Percentiles rank a stretch among this genome's conserved stretches.
Evolutionary conservation across 1,140 invertebrate species (phyloP).

Genomic region (Drosophila sechellia): DNA sequence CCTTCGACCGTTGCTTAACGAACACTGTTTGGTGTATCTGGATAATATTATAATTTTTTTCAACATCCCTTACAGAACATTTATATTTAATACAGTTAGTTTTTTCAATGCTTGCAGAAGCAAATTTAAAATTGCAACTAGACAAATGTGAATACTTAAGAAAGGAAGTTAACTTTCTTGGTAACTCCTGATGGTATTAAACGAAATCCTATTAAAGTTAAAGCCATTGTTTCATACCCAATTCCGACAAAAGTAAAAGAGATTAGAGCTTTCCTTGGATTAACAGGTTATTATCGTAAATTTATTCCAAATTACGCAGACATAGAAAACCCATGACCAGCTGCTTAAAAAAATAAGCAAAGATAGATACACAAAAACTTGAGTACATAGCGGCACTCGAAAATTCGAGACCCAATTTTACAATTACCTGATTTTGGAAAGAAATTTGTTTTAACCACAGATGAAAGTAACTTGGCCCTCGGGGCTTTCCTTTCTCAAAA

Average conservation of each 20-base stretch:
- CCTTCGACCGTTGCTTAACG: slow-evolving; percentile 5
- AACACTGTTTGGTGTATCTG: slow-evolving; percentile 1
- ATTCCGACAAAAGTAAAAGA: not conserved
- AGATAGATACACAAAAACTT: no score
- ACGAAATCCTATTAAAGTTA: not conserved
- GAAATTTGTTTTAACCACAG: no score
- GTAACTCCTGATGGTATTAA: not conserved
- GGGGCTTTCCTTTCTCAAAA: no score
- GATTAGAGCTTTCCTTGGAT: slow-evolving; percentile 6
- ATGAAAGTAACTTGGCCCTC: no score
- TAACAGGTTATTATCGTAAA: not conserved
- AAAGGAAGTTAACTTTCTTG: slow-evolving; percentile 6
- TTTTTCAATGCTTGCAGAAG: not conserved
- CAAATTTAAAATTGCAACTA: no score
- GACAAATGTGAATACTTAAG: not conserved
- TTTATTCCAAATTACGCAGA: no score
- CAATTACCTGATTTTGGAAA: no score
- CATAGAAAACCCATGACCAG: not conserved
- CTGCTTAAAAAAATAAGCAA: not conserved
- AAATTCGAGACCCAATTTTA: no score
- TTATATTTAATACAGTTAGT: slow-evolving; percentile 5
- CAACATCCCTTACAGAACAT: not conserved
- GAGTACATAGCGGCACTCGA: no score
- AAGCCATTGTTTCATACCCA: no score
- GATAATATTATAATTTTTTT: slow-evolving; percentile 5